Base-by-base conservation (phyloP, 2,113 vertebrate genomes). In the Vulpes ferrilata region DNA sequence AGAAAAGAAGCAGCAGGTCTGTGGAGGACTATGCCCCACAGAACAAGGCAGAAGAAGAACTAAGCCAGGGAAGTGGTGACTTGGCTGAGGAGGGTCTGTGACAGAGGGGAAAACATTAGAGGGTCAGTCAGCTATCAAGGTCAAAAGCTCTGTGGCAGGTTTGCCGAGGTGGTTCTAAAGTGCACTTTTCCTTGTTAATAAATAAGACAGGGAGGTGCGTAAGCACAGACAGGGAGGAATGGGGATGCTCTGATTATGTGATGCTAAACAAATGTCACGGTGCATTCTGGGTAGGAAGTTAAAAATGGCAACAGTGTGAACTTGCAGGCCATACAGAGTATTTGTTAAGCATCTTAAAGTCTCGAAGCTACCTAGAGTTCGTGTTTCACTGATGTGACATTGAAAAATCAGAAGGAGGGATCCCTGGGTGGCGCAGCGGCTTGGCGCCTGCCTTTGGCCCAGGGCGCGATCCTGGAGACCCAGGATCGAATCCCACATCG, bases 371-470 rank as follows among this genome's bases (percentile, higher is more conserved):
- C 76, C 1, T 64, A 30, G 76, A 78, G 35, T 85, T 69, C 13
- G 19, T 48, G 27, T 64, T 93, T 96, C 11, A 91, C 30, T 67
- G 92, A 76, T 85, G 53, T 87, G 93, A 76, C 71, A 27, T 20
- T 69, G 92, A 97, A 78, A 71, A 80, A 53, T 76, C 51, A 57
- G 89, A 83, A 88, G 79, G 67, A 93, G n/a, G n/a, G n/a, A n/a
- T n/a, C n/a, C n/a, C n/a, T n/a, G n/a, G n/a, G n/a, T n/a, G n/a
- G n/a, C n/a, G n/a, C n/a, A n/a, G n/a, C n/a, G n/a, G n/a, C n/a
- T n/a, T n/a, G n/a, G n/a, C n/a, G n/a, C n/a, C n/a, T n/a, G n/a
- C n/a, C n/a, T n/a, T n/a, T n/a, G n/a, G n/a, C n/a, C n/a, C n/a
- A n/a, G n/a, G n/a, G n/a, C n/a, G n/a, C n/a, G n/a, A n/a, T n/a